phyloP scores from a whole-genome alignment of 2,888 invertebrate genomes.

The Melikaiella ostensackeni region DNA sequence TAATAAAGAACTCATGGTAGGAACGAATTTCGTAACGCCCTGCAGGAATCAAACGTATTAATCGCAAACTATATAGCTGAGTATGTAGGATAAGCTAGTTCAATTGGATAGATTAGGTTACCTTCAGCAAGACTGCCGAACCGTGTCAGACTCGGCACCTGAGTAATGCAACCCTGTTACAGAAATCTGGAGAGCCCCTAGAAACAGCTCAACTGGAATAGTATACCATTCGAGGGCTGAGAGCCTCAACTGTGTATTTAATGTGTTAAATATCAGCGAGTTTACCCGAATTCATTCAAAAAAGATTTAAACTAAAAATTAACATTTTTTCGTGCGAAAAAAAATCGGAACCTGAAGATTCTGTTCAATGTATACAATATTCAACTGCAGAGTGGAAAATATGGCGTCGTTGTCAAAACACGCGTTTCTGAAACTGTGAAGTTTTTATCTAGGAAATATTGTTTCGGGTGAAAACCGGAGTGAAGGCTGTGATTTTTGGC shows the following conservation, averaged over 20 bases:
- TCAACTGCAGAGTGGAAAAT: too few species aligned
- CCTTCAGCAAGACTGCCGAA: constrained; percentile 16
- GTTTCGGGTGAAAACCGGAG: too few species aligned
- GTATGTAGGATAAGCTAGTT: constrained; percentile 7
- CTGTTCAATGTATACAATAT: constrained; percentile 1
- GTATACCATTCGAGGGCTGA: background rate
- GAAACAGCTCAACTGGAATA: constrained; percentile 22
- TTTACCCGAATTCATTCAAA: background rate
- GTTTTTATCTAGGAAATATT: too few species aligned
- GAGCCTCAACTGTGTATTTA: background rate
- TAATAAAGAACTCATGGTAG: constrained; percentile 42
- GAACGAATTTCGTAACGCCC: constrained; percentile 50
- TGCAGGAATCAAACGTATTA: constrained; percentile 56
- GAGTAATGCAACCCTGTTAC: constrained; percentile 25
- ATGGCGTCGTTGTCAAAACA: too few species aligned
- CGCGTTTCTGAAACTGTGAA: too few species aligned
- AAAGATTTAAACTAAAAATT: too few species aligned
- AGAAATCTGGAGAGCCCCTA: constrained; percentile 14
- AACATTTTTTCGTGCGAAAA: background rate
- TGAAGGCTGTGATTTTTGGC: too few species aligned
- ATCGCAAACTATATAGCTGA: constrained; percentile 41
- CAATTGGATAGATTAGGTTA: constrained; percentile 14
- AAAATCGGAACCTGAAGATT: background rate
- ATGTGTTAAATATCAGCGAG: background rate
- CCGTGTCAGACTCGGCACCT: constrained; percentile 10